Conservation (phyloP, 2,888 invertebrate genomes). For the Brachypalpus laphriformis region DNA sequence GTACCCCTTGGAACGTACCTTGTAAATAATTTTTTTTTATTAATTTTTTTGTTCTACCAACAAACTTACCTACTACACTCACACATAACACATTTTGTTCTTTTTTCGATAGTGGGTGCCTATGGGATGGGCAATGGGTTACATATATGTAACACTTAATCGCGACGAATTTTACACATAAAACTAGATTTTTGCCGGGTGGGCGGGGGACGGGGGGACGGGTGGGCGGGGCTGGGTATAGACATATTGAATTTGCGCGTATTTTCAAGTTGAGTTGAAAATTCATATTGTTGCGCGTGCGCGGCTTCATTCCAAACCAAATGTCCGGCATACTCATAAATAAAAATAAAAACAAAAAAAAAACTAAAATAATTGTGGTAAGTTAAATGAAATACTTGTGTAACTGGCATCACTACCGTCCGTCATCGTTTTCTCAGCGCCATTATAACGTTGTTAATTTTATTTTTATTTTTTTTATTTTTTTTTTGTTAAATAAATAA, state of each 20-base stretch:
- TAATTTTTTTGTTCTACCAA: no score
- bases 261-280: conserved; percentile 36
- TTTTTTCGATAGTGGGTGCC: conserved; percentile 66
- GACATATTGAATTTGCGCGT: conserved; percentile 16
- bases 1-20: no score
- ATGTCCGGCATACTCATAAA: conserved; percentile 27
- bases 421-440: conserved; percentile 50
- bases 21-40: no score
- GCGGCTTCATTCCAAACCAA: conserved; percentile 20
- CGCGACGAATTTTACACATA: neutral
- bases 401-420: conserved; percentile 66
- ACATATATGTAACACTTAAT: no score
- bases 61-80: conserved; percentile 30
- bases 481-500: no score
- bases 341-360: conserved; percentile 6
- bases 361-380: conserved; percentile 41
- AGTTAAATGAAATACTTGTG: conserved; percentile 39
- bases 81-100: conserved; percentile 53
- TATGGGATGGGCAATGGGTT: conserved; percentile 68
- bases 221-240: no score
- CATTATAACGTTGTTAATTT: no score
- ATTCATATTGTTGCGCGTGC: neutral
- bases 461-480: no score
- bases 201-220: no score
- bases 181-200: neutral